Evolutionary conservation across 1,140 invertebrate species (phyloP).

Genomic region (Drosophila serrata): DNA sequence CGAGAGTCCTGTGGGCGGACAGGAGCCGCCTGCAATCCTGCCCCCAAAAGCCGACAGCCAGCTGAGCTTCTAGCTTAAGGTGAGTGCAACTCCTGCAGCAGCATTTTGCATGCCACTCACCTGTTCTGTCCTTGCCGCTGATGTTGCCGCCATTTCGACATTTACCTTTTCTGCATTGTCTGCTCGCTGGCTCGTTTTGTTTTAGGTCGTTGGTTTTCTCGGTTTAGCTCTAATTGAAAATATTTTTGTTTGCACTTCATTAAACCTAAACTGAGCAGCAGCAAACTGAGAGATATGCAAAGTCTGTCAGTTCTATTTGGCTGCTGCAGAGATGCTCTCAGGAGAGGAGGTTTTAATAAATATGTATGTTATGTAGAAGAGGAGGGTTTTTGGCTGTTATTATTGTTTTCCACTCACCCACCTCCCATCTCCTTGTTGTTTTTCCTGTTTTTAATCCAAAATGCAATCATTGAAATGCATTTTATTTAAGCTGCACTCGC

Average conservation of each 20-base stretch:
- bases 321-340: conserved; percentile 5
- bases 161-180: conserved; percentile 45
- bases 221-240: conserved; percentile 72
- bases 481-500: conserved; percentile 79
- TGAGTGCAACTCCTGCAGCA: conserved; percentile 65
- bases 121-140: conserved; percentile 29
- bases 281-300: conserved; percentile 39
- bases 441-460: conserved; percentile 71
- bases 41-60: conserved; percentile 65
- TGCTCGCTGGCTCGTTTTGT: conserved; percentile 17
- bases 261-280: conserved; percentile 61
- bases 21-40: conserved; percentile 9
- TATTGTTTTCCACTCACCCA: conserved; percentile 1
- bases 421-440: conserved; percentile 27
- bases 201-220: conserved; percentile 31
- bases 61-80: conserved; percentile 55
- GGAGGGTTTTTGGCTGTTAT: conserved; percentile 25
- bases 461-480: conserved; percentile 82
- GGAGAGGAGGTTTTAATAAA: conserved; percentile 45
- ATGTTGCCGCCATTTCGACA: conserved; percentile 8
- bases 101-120: conserved; percentile 79
- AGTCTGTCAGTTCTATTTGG: conserved; percentile 41
- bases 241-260: conserved; percentile 81
- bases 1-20: conserved; percentile 12
- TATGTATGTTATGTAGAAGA: conserved; percentile 15